Evolutionary conservation across 2,888 invertebrate species (phyloP).

Genomic region (Hartigia nigra): DNA sequence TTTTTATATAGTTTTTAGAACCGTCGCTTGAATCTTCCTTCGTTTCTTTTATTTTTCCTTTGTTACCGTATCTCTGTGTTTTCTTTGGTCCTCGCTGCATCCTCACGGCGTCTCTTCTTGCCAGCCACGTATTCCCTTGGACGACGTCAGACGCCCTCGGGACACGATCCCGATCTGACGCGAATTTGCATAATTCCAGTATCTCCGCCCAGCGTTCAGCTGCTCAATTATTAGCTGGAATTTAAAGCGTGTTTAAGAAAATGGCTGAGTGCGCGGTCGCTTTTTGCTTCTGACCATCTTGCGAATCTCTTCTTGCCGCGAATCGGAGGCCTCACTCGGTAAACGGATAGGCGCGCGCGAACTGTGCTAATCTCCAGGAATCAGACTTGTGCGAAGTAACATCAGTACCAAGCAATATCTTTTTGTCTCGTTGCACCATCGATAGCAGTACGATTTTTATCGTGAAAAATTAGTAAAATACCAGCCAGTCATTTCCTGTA

Average conservation of each 20-base stretch:
- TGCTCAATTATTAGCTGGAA: constrained; percentile 64
- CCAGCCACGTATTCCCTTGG: constrained; percentile 30
- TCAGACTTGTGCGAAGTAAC: background rate
- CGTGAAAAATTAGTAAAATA: background rate
- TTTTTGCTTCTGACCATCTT: constrained; percentile 42
- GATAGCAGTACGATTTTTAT: background rate
- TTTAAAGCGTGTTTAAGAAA: constrained; percentile 65
- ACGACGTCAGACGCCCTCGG: constrained; percentile 53
- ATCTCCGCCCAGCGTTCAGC: constrained; percentile 61
- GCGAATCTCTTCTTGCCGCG: constrained; percentile 2
- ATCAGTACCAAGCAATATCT: background rate
- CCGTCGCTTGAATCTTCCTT: background rate
- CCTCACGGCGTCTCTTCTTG: constrained; percentile 10
- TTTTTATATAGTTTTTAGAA: background rate
- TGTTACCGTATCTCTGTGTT: background rate
- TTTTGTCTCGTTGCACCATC: background rate
- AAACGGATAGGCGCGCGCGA: background rate
- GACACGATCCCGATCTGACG: constrained; percentile 62
- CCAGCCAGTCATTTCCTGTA: background rate
- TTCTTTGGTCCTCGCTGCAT: background rate
- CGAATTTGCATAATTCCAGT: constrained; percentile 65
- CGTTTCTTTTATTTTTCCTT: constrained; percentile 13
- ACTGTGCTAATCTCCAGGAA: background rate
- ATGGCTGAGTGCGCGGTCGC: constrained; percentile 47
- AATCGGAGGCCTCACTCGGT: background rate